Base-by-base conservation (phyloP, 92 coral and sea anemone genomes). In the Heteractis magnifica region DNA sequence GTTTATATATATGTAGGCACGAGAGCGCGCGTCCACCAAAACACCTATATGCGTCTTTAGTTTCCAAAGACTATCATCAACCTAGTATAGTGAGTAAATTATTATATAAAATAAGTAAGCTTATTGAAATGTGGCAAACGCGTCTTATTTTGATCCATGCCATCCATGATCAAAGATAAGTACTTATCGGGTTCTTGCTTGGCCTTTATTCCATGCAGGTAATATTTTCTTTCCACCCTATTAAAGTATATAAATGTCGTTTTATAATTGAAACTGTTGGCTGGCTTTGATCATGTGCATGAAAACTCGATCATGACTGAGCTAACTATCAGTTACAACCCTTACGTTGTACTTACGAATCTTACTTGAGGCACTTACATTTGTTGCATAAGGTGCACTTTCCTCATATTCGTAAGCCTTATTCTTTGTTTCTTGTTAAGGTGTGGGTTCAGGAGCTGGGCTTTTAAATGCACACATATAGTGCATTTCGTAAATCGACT, bases 1-100 rank as follows among this genome's bases (percentile, higher is more conserved):
- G 86, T 89, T 90, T 10, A 89, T 71, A 50, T 34, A 89, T 50
- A 87, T 52, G 53, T 53, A 64, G 14, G 84, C 87, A 21, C 79
- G 23, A 68, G 74, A 77, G 8, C 75, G 77, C 21, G 83, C 59
- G 48, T 71, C 79, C 41, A 53, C 84, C 56, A 83, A 41, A 49
- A 83, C 88, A 70, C 88, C 88, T 10, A 88, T 55, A 58, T 88
- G 91, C 4, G 88, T 88, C 49, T 83, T 88, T 14, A 88, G 55
- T 51, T 75, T 78, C 83, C 84, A 82, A 13, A 76, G 83, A 10
- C 70, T 59, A 56, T 68, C 85, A 59, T 88, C 73, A 71, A 41
- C 71, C 83, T 65, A 59, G 65, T 21, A 59, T 10, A 59, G 65
- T 10, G 3, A 59, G 49, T 75, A 34, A 34, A n/a, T n/a, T n/a